Conservation (phyloP, 2,113 vertebrate genomes). For the Trichechus manatus region DNA sequence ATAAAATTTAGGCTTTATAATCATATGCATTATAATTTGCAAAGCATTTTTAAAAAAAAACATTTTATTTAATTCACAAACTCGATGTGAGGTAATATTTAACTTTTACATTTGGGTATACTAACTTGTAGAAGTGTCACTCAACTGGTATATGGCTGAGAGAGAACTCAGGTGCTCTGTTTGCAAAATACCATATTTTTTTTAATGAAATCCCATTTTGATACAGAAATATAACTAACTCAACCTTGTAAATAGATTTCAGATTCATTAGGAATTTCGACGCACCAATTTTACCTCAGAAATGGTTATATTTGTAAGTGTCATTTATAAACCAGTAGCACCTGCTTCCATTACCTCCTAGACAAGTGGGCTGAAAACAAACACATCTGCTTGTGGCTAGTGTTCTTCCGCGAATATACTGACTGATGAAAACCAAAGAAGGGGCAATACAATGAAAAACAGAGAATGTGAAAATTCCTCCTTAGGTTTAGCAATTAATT, state of each 20-base stretch:
- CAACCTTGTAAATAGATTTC: slow-evolving; percentile 23
- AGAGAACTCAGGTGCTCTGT: slow-evolving; percentile 5
- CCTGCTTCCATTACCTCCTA: background rate
- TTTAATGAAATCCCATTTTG: slow-evolving; percentile 31
- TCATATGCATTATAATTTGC: background rate
- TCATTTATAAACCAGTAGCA: slow-evolving; percentile 19
- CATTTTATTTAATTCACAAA: slow-evolving; percentile 36
- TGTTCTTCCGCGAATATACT: background rate
- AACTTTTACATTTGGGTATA: background rate
- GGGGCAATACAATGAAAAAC: background rate
- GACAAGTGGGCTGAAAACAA: background rate
- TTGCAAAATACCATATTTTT: slow-evolving; percentile 18
- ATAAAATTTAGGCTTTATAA: background rate
- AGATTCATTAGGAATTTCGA: slow-evolving; percentile 51
- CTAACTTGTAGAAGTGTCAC: slow-evolving; percentile 47
- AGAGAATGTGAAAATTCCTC: slow-evolving; percentile 7
- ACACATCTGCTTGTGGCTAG: slow-evolving; percentile 13
- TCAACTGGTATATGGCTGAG: slow-evolving; percentile 1
- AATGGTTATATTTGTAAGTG: slow-evolving; percentile 39
- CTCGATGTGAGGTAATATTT: background rate
- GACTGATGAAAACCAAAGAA: slow-evolving; percentile 37
- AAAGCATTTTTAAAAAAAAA: background rate
- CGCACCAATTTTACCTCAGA: slow-evolving; percentile 25
- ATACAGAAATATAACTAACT: slow-evolving; percentile 1
- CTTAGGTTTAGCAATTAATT: slow-evolving; percentile 24